These are phyloP conservation scores for Tolmerus cingulatus DNA, from an alignment of 2,888 invertebrate species.

Conservation along the genomic window DNA sequence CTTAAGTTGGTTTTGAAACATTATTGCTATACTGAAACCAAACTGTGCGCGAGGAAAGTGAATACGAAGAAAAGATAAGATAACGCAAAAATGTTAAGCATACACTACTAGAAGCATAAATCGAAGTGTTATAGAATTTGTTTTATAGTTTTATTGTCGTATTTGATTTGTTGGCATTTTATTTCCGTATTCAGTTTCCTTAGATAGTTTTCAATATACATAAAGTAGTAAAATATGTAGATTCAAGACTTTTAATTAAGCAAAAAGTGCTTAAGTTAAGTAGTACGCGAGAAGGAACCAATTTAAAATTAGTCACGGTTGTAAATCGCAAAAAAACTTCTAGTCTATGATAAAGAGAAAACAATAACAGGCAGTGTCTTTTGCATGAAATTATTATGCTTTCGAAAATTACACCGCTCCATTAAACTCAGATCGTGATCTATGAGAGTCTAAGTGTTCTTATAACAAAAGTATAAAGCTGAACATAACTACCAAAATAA, in stretches of 20 bases:
- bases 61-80: neutral
- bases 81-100: neutral
- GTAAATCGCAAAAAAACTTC: neutral
- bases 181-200: too few species aligned
- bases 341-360: neutral
- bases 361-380: neutral
- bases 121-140: neutral
- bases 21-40: neutral
- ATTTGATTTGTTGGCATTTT: neutral
- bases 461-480: neutral
- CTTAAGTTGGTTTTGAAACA: neutral
- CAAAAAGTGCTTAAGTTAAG: too few species aligned
- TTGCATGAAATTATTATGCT: neutral
- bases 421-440: neutral
- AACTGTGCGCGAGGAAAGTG: neutral
- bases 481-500: neutral
- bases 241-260: too few species aligned
- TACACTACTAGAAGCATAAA: neutral
- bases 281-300: too few species aligned
- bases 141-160: neutral
- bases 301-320: neutral
- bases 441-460: neutral
- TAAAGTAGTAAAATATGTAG: too few species aligned
- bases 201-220: too few species aligned
- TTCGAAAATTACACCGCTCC: neutral